These are phyloP conservation scores for Bubo blakistoni DNA, from an alignment of 2,113 vertebrate species.

Conservation along the genomic window DNA sequence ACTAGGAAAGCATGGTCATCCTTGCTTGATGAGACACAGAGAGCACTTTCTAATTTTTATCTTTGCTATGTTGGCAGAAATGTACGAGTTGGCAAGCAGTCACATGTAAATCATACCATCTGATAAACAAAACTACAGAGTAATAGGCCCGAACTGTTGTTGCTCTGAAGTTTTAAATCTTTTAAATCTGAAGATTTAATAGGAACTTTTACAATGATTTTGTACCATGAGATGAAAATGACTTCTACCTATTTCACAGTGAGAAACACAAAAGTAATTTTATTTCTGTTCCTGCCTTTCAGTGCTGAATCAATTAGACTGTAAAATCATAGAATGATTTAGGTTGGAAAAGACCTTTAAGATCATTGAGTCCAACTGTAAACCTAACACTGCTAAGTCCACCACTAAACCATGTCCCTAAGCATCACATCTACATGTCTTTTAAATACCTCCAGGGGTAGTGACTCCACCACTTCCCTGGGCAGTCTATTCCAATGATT, in stretches of 20 bases:
- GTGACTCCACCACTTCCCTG: not conserved
- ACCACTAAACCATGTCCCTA: not conserved
- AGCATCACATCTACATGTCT: not conserved
- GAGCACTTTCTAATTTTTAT: not conserved
- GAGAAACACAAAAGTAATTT: not conserved
- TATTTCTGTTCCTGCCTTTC: not conserved
- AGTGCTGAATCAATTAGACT: not conserved
- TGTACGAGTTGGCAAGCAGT: not conserved
- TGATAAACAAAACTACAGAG: not conserved
- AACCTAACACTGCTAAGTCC: not conserved
- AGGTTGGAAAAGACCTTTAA: not conserved
- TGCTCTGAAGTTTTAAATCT: not conserved
- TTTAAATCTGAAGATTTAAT: not conserved
- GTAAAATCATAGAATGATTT: not conserved
- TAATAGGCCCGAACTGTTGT: not conserved
- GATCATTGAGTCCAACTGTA: not conserved
- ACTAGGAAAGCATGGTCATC: not conserved
- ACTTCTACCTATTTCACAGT: not conserved
- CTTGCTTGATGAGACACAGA: not conserved
- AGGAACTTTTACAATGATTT: not conserved
- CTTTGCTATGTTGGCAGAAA: not conserved
- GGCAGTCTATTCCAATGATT: not conserved
- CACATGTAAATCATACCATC: not conserved
- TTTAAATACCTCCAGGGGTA: not conserved
- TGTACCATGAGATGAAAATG: not conserved